Evolutionary conservation across 2,888 invertebrate genomes (phyloP), one percentile per base, ranked within the genome.

Genomic region (Eristalis pertinax): DNA sequence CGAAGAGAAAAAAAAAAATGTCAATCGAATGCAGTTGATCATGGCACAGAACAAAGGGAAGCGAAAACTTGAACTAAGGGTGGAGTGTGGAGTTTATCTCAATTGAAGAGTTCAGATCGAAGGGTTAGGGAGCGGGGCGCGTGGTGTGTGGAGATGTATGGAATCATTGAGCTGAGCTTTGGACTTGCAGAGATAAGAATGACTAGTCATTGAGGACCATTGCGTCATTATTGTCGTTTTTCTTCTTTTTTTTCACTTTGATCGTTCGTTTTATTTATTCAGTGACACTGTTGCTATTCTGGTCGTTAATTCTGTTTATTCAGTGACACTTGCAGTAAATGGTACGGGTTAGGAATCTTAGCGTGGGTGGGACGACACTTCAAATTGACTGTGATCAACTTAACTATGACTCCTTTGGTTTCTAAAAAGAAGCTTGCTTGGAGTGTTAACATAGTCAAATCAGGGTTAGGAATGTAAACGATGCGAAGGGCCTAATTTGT

Each of bases 31-130:
- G 15, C 64, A 38, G 15, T n/a, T 67, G 29, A 50, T 74, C 63
- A 63, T 11, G 62, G 70, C 50, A 75, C 65, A 78, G 24, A 86
- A 83, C 78, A 83, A 86, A 79, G 83, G 75, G 86, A 86, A 86
- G 78, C 74, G 67, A 69, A 73, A 78, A 78, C 83, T 83, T 86
- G 62, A 78, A 60, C 78, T 78, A 86, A 83, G 83, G 86, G 86
- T 83, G 70, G 74, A 65, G 69, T 58, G 62, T 70, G 65, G 83
- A 74, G 74, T 78, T 83, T 73, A 83, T 83, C 74, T 86, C 78
- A 86, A 83, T 86, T 86, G 70, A 26, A 65, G 72, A 29, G 78
- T 68, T 68, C 70, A 74, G 77, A 78, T 73, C 85, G 65, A 78
- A 83, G 82, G 78, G 82, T 74, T 86, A 81, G 70, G 73, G 62